Percentiles rank a stretch among this genome's conserved stretches.
Evolutionary conservation across 2,888 invertebrate species (phyloP).

Genomic region (Euspilapteryx auroguttella): DNA sequence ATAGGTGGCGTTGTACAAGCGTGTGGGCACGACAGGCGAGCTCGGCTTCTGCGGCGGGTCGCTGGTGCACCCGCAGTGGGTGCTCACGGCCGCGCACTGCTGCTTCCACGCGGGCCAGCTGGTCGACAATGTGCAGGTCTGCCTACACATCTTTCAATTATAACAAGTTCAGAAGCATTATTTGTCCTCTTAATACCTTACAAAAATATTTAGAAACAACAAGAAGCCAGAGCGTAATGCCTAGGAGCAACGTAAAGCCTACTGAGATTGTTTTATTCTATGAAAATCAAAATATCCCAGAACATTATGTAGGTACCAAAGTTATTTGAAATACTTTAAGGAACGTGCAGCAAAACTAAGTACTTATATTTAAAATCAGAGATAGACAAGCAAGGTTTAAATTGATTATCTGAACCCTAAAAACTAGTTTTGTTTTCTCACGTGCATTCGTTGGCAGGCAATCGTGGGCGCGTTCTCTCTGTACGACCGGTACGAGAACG

Average conservation of each 20-base stretch:
- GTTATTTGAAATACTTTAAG: no score
- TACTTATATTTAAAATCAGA: no score
- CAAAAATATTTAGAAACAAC: not conserved
- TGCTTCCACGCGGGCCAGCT: slow-evolving; percentile 30
- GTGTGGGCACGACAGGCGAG: slow-evolving; percentile 35
- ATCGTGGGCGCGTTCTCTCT: slow-evolving; percentile 43
- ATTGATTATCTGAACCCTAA: no score
- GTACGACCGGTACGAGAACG: slow-evolving; percentile 49
- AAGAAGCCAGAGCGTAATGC: not conserved
- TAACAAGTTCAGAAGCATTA: not conserved
- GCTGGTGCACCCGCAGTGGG: slow-evolving; percentile 37
- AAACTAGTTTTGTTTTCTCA: no score
- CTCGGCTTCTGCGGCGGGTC: slow-evolving; percentile 55
- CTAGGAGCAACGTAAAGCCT: not conserved
- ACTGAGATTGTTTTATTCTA: no score
- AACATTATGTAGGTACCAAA: no score
- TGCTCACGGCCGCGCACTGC: slow-evolving; percentile 58
- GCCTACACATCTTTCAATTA: not conserved
- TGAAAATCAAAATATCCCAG: no score
- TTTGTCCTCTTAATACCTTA: not conserved
- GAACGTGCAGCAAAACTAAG: no score
- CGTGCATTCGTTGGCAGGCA: slow-evolving; percentile 25
- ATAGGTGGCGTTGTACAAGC: slow-evolving; percentile 40
- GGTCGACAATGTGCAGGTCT: slow-evolving; percentile 40
- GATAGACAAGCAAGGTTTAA: no score